Conservation (phyloP, 2,113 vertebrate species). For the Struthio camelus region DNA sequence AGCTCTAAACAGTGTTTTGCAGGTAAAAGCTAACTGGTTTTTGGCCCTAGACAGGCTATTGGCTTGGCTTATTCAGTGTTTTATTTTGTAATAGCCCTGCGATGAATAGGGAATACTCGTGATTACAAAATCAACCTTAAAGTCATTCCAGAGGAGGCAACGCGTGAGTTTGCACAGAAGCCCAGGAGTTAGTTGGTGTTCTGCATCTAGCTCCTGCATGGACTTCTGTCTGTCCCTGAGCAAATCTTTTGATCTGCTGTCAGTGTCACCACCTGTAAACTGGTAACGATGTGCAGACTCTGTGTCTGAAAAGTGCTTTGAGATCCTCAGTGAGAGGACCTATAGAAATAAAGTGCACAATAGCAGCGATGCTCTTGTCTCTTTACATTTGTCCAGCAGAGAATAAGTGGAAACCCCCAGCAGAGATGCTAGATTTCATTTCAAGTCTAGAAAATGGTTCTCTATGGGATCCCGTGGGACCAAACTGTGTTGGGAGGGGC, state of each 20-base stretch:
- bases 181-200: fast-evolving
- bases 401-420: fast-evolving
- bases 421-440: fast-evolving
- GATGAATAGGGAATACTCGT: fast-evolving
- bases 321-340: background rate
- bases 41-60: background rate
- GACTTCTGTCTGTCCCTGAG: background rate
- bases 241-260: background rate
- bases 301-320: background rate
- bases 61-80: fast-evolving
- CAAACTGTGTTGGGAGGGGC: fast-evolving
- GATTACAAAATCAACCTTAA: background rate
- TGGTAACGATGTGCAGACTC: background rate
- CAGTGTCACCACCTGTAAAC: background rate
- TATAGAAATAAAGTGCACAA: conserved; percentile 33
- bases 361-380: conserved; percentile 17
- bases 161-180: fast-evolving
- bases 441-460: background rate
- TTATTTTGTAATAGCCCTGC: fast-evolving
- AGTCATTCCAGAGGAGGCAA: background rate
- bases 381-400: background rate
- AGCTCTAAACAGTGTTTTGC: background rate
- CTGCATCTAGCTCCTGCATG: background rate
- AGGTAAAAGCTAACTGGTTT: background rate
- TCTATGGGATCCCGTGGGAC: fast-evolving